Evolutionary conservation across 2,113 vertebrate species (phyloP).

Genomic region (Zapornia atra): DNA sequence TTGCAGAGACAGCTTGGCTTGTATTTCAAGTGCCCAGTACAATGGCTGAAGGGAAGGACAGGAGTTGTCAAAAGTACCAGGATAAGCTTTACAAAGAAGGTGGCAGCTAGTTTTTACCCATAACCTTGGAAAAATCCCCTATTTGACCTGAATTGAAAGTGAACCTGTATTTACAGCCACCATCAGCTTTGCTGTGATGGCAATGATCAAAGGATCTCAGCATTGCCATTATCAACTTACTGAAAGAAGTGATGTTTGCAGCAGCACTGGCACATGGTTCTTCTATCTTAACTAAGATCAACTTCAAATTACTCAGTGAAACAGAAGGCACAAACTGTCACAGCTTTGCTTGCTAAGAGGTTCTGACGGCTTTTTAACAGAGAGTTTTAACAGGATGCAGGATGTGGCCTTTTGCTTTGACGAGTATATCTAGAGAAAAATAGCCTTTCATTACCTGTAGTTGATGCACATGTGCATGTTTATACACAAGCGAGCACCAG

Average conservation of each 20-base stretch:
- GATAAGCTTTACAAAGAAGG: not conserved
- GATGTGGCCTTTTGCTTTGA: conserved; percentile 41
- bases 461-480: conserved; percentile 14
- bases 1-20: not conserved
- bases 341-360: not conserved
- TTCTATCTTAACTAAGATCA: conserved; percentile 26
- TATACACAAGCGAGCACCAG: conserved; percentile 46
- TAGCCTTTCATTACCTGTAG: not conserved
- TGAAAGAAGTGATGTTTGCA: not conserved
- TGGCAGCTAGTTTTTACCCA: not conserved
- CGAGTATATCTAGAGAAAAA: conserved; percentile 37
- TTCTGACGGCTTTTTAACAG: not conserved
- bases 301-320: not conserved
- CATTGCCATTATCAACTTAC: not conserved
- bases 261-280: not conserved
- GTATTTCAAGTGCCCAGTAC: not conserved
- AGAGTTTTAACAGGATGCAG: conserved; percentile 23
- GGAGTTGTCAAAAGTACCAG: not conserved
- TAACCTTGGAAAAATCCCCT: not conserved
- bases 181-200: not conserved
- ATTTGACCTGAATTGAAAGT: not conserved
- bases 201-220: not conserved
- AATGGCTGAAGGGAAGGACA: not conserved
- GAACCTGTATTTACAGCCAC: not conserved
- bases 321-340: conserved; percentile 6